A percentile compares a stretch with the other conserved stretches of the same genome.
These are phyloP conservation scores for Micrasema minimum DNA, from an alignment of 1,140 invertebrate species.

Conservation along the genomic window DNA sequence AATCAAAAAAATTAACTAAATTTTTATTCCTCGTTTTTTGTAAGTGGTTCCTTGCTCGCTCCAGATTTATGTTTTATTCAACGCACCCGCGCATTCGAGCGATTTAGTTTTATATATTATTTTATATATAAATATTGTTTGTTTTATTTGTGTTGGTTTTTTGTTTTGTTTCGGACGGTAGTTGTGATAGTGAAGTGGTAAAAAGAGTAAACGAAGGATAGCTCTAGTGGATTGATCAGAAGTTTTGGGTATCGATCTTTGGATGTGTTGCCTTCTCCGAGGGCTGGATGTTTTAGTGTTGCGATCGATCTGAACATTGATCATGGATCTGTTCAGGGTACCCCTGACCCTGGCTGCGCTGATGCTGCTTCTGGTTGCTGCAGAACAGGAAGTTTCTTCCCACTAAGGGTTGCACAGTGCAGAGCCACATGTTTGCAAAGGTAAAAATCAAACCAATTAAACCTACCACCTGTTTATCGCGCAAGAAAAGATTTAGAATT, in stretches of 20 bases:
- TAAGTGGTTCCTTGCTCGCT: conserved; percentile 11
- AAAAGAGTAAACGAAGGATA: conserved; percentile 2
- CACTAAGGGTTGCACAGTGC: conserved; percentile 74
- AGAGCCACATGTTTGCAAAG: conserved; percentile 74
- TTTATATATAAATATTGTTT: conserved; percentile 29
- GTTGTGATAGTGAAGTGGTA: not conserved
- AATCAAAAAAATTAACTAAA: conserved; percentile 10
- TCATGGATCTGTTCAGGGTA: conserved; percentile 34
- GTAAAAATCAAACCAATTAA: conserved; percentile 58
- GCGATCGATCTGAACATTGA: conserved; percentile 10
- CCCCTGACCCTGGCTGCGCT: conserved; percentile 20
- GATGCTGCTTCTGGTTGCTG: conserved; percentile 1
- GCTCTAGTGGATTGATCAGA: conserved; percentile 2
- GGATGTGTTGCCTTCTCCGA: conserved; percentile 11
- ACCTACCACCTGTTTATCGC: not conserved
- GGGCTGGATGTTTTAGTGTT: conserved; percentile 7
- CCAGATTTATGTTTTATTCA: conserved; percentile 31
- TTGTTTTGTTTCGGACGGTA: conserved; percentile 28
- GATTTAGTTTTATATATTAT: conserved; percentile 21
- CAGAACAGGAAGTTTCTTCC: conserved; percentile 71
- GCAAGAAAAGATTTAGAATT: too few species aligned
- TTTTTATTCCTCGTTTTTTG: not conserved
- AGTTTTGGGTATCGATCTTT: conserved; percentile 17
- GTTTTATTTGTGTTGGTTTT: conserved; percentile 23
- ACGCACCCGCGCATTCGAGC: not conserved